These are phyloP conservation scores for Stigmatopora argus DNA, from an alignment of 2,113 vertebrate genomes.

Conservation along the genomic window DNA sequence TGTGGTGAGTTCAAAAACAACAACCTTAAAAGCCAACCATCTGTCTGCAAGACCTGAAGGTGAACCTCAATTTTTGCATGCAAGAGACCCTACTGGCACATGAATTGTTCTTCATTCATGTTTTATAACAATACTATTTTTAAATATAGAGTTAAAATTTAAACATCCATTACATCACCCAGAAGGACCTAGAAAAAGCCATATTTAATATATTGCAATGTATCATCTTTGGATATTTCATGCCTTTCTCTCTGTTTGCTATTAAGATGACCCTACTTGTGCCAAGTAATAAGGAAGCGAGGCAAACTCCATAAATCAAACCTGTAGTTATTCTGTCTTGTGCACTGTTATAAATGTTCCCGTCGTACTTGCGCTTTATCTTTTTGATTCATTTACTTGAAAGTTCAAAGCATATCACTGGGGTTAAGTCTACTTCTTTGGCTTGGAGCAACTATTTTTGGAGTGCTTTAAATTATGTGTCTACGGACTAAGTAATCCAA, in stretches of 20 bases:
- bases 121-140: background rate
- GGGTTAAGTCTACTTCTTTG: background rate
- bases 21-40: conserved; percentile 12
- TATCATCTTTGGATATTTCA: background rate
- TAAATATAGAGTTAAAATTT: background rate
- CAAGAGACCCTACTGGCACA: background rate
- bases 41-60: background rate
- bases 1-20: conserved; percentile 21
- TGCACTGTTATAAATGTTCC: background rate
- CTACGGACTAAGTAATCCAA: background rate
- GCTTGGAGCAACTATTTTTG: background rate
- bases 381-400: conserved; percentile 5
- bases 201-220: background rate
- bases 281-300: background rate
- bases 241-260: background rate
- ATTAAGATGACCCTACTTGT: background rate
- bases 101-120: background rate
- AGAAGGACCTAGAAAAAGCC: background rate
- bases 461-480: background rate
- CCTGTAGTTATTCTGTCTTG: background rate
- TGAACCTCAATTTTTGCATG: background rate
- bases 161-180: background rate
- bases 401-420: conserved; percentile 3
- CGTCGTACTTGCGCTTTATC: background rate
- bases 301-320: background rate